Conservation (phyloP, 1,140 invertebrate genomes). For the Paraescarpia echinospica region DNA sequence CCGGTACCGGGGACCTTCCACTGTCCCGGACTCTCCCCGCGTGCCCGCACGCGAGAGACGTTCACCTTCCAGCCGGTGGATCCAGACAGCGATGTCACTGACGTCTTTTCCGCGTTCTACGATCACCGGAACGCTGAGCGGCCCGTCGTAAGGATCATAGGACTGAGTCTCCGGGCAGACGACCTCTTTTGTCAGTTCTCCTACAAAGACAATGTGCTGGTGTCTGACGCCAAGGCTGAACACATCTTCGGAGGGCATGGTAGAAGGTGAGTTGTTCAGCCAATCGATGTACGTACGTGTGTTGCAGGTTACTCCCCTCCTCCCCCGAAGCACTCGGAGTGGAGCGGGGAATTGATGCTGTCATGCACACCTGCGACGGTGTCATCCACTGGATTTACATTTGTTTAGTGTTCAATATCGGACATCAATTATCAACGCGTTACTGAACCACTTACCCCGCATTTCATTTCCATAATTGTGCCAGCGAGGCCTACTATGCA, state of each 20-base stretch:
- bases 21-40: background rate
- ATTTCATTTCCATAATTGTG: background rate
- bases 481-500: too few species aligned
- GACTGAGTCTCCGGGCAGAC: background rate
- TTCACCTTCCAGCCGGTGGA: background rate
- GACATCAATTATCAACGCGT: background rate
- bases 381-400: background rate
- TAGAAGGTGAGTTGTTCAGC: background rate
- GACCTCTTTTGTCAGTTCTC: background rate
- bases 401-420: background rate
- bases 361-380: background rate
- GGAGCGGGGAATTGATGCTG: background rate
- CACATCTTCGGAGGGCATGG: background rate
- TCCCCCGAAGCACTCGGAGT: background rate
- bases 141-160: background rate
- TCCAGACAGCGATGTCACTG: background rate
- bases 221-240: background rate
- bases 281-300: background rate
- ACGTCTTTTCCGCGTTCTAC: background rate
- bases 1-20: background rate
- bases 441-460: background rate
- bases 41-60: background rate
- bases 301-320: background rate
- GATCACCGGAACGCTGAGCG: background rate
- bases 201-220: background rate